Evolutionary conservation across 2,888 invertebrate genomes (phyloP).

Genomic region (Drosophila dives): DNA sequence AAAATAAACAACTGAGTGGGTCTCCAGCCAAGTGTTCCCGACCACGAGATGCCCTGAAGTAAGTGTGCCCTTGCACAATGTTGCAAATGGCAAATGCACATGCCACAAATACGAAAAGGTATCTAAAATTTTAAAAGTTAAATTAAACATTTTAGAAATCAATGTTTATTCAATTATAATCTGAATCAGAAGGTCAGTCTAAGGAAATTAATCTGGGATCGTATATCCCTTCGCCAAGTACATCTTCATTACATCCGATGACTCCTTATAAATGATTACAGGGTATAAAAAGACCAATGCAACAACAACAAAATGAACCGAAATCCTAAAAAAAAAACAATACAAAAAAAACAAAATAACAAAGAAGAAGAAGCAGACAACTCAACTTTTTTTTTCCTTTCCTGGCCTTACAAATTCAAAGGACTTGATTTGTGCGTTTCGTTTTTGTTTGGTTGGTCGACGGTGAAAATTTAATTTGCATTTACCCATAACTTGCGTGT

Average conservation of each 20-base stretch:
- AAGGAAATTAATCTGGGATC: neutral
- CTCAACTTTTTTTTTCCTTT: constrained; percentile 17
- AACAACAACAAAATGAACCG: constrained; percentile 23
- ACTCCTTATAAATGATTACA: neutral
- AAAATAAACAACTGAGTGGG: constrained; percentile 51
- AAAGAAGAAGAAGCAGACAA: constrained; percentile 22
- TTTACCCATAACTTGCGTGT: constrained; percentile 71
- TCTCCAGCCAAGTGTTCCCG: neutral
- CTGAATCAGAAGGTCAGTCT: neutral
- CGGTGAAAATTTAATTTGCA: constrained; percentile 74
- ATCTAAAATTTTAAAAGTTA: neutral
- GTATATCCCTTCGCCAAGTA: neutral
- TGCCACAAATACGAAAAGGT: neutral
- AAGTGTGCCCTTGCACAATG: neutral
- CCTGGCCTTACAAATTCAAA: constrained; percentile 36
- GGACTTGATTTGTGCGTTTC: constrained; percentile 52
- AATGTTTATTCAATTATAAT: neutral
- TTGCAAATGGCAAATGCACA: neutral
- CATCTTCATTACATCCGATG: neutral
- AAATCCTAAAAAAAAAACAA: constrained; percentile 1
- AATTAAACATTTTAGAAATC: neutral
- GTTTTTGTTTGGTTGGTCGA: constrained; percentile 43
- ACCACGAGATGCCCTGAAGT: neutral
- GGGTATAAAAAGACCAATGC: constrained; percentile 24
- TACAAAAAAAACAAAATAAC: constrained; percentile 19